A percentile compares a stretch with the other conserved stretches of the same genome.
phyloP scores from a whole-genome alignment of 1,140 invertebrate genomes.

The Saccostrea glomerata region DNA sequence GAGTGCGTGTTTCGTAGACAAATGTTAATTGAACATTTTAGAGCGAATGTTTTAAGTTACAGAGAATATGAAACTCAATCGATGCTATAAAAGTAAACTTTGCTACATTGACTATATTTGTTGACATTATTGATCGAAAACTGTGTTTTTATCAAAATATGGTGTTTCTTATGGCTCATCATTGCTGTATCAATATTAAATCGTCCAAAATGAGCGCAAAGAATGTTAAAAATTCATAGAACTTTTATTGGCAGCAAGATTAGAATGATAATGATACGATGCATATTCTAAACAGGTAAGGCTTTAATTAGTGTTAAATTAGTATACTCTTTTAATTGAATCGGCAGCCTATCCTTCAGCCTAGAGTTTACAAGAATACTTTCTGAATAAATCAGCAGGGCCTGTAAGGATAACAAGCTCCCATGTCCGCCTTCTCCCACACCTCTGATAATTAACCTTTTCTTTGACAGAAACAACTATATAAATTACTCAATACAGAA shows the following conservation, averaged over 20 bases:
- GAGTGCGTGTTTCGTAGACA: not conserved
- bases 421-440: not conserved
- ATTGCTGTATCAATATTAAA: not conserved
- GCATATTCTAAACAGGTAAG: conserved; percentile 14
- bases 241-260: not conserved
- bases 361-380: not conserved
- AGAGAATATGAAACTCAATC: not conserved
- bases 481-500: not conserved
- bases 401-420: not conserved
- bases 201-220: not conserved
- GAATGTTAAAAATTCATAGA: not conserved
- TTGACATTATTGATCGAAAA: conserved; percentile 9
- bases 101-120: not conserved
- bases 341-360: not conserved
- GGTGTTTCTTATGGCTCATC: not conserved
- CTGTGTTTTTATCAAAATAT: not conserved
- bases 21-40: not conserved
- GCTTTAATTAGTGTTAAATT: not conserved
- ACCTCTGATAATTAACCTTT: conserved; percentile 3
- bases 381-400: not conserved
- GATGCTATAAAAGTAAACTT: not conserved
- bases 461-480: not conserved
- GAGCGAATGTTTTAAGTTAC: not conserved
- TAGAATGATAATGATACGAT: not conserved
- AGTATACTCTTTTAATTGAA: not conserved